phyloP scores from a whole-genome alignment of 2,888 invertebrate genomes.

The Thera britannica region DNA sequence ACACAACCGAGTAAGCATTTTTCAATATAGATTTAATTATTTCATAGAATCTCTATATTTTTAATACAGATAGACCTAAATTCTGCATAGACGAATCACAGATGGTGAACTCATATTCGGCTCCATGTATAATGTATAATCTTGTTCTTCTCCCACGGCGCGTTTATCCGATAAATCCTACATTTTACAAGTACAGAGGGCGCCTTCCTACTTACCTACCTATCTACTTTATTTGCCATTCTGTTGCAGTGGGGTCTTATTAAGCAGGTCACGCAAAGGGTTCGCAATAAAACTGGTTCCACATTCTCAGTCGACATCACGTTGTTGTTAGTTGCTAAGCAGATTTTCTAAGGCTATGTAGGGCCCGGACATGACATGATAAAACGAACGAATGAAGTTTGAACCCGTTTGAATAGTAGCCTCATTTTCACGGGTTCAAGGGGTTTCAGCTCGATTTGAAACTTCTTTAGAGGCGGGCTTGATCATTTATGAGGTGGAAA shows the following conservation, averaged over 20 bases:
- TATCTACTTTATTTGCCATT: slow-evolving; percentile 11
- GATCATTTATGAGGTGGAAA: no score
- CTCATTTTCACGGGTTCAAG: no score
- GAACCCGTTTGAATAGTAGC: background rate
- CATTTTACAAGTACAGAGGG: slow-evolving; percentile 11
- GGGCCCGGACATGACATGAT: slow-evolving; percentile 1
- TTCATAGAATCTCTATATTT: background rate
- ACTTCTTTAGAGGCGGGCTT: no score
- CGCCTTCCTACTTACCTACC: slow-evolving; percentile 6
- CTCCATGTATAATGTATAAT: background rate
- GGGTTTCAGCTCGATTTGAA: no score
- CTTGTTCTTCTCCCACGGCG: slow-evolving; percentile 1
- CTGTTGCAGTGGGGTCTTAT: slow-evolving; percentile 26
- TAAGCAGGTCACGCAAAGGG: slow-evolving; percentile 29
- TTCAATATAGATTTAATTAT: background rate
- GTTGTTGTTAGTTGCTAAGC: slow-evolving; percentile 56
- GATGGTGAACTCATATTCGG: background rate
- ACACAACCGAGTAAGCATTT: slow-evolving; percentile 5
- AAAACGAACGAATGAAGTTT: background rate
- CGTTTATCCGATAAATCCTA: slow-evolving; percentile 11
- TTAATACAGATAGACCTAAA: background rate
- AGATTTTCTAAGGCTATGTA: slow-evolving; percentile 39
- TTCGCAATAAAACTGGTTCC: slow-evolving; percentile 27
- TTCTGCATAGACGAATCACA: background rate
- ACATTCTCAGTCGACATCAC: slow-evolving; percentile 15